These are phyloP conservation scores for Pristiophorus japonicus DNA, from an alignment of 2,113 vertebrate genomes.

Conservation along the genomic window DNA sequence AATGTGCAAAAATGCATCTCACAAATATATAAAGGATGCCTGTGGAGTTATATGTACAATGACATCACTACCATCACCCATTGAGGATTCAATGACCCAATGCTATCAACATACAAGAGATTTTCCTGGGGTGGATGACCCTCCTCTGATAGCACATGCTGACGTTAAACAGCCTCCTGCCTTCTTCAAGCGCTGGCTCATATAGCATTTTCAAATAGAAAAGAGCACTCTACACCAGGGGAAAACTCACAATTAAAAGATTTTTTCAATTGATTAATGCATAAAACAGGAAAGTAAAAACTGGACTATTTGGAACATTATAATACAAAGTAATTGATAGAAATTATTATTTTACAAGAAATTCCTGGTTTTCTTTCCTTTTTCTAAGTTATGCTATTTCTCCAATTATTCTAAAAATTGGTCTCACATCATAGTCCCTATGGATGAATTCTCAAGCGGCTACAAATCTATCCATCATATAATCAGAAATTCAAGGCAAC, in stretches of 20 bases:
- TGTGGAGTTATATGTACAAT: background rate
- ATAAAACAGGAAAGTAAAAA: background rate
- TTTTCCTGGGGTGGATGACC: background rate
- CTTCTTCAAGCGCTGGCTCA: background rate
- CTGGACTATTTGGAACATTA: background rate
- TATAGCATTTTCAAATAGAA: background rate
- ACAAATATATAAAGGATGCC: background rate
- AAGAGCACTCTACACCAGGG: background rate
- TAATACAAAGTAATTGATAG: background rate
- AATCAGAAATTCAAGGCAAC: background rate
- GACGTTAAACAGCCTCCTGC: background rate
- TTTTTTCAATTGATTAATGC: background rate
- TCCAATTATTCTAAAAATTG: background rate
- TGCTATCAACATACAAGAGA: background rate
- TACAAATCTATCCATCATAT: background rate
- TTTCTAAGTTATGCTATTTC: background rate
- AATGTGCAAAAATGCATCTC: background rate
- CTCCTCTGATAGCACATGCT: background rate
- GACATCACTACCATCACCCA: background rate
- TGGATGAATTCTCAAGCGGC: background rate
- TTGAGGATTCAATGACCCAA: background rate
- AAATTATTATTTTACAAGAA: conserved; percentile 19
- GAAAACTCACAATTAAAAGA: background rate
- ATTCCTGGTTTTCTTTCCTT: background rate
- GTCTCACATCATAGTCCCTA: background rate